These are phyloP conservation scores for Aeoliscus strigatus DNA, from an alignment of 2,797 vertebrate species.

Conservation along the genomic window DNA sequence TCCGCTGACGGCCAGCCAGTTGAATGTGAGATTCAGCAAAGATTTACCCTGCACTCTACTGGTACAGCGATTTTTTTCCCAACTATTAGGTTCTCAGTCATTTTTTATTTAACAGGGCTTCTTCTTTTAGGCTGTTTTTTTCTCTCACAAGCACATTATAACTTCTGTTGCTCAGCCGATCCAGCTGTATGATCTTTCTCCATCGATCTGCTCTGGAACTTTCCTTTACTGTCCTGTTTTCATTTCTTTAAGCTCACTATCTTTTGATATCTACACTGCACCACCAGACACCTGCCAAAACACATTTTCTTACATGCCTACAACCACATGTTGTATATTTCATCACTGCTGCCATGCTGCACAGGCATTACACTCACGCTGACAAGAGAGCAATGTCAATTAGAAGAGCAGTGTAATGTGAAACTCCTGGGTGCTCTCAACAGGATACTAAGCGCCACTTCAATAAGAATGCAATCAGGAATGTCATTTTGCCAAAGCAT, in stretches of 20 bases:
- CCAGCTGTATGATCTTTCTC: neutral
- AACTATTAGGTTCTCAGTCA: slow-evolving; percentile 2
- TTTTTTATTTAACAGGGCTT: neutral
- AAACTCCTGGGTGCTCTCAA: slow-evolving; percentile 32
- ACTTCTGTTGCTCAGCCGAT: slow-evolving; percentile 2
- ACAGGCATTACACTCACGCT: slow-evolving; percentile 21
- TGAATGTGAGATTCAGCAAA: slow-evolving; percentile 17
- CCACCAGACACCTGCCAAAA: slow-evolving; percentile 11
- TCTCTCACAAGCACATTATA: neutral
- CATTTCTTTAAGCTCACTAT: neutral
- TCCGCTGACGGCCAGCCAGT: neutral
- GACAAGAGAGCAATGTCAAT: slow-evolving; percentile 26
- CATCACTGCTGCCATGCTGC: slow-evolving; percentile 16
- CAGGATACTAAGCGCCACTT: slow-evolving; percentile 30
- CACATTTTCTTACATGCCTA: slow-evolving; percentile 1
- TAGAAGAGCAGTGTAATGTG: slow-evolving; percentile 27
- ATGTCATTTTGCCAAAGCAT: slow-evolving; percentile 23
- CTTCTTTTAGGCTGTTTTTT: neutral
- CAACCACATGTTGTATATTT: slow-evolving; percentile 35
- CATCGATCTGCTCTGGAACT: neutral
- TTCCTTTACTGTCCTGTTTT: neutral
- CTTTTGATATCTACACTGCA: slow-evolving; percentile 4
- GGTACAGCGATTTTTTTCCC: slow-evolving; percentile 12
- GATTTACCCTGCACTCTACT: slow-evolving; percentile 10
- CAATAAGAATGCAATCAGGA: slow-evolving; percentile 36